A percentile compares a stretch with the other conserved stretches of the same genome.
These are phyloP conservation scores for Sebastes jordani DNA, from an alignment of 2,797 vertebrate genomes.

Conservation along the genomic window DNA sequence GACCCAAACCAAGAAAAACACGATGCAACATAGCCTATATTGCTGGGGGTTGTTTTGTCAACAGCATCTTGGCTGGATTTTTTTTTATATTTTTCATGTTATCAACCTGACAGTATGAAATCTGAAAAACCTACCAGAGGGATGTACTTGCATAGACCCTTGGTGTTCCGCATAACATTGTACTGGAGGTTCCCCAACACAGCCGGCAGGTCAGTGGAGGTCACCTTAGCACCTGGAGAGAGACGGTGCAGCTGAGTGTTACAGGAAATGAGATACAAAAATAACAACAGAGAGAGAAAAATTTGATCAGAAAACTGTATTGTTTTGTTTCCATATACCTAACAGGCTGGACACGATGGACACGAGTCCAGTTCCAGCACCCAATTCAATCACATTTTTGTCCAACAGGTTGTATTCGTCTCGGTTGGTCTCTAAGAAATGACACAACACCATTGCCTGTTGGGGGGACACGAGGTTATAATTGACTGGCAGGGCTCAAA, in stretches of 20 bases:
- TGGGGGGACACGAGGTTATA: background rate
- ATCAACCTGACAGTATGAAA: background rate
- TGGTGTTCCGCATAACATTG: constrained; percentile 90
- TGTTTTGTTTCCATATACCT: constrained; percentile 73
- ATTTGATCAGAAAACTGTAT: no score
- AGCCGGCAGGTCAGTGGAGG: constrained; percentile 93
- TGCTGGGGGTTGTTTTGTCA: background rate
- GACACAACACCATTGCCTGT: constrained; percentile 93
- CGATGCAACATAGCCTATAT: background rate
- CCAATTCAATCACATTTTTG: constrained; percentile 95
- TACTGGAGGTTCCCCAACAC: constrained; percentile 91
- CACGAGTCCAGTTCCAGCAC: constrained; percentile 94
- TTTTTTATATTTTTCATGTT: background rate
- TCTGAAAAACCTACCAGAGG: constrained; percentile 72
- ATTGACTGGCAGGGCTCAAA: background rate
- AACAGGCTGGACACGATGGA: constrained; percentile 92
- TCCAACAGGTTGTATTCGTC: constrained; percentile 86
- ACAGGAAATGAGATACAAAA: background rate
- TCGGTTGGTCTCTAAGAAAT: constrained; percentile 91
- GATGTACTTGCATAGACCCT: constrained; percentile 85
- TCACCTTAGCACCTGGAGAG: constrained; percentile 86
- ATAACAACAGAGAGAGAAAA: background rate
- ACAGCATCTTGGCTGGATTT: background rate
- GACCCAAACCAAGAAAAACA: background rate
- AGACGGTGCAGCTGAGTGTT: background rate